These are phyloP conservation scores for Hirtodrosophila trivittata DNA, from an alignment of 2,888 invertebrate genomes.

Conservation along the genomic window DNA sequence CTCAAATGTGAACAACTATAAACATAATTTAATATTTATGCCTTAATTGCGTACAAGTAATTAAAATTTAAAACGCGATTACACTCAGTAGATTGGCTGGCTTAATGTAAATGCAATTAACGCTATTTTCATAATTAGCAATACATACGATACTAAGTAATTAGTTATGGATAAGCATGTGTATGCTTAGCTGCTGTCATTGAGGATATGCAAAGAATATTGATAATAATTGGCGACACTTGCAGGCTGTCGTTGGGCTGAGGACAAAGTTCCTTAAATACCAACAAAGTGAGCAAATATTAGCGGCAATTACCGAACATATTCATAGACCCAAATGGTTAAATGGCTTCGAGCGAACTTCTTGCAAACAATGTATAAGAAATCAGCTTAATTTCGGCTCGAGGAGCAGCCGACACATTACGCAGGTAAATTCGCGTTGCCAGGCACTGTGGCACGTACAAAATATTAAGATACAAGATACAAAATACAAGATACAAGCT, in stretches of 20 bases:
- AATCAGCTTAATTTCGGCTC: slow-evolving; percentile 36
- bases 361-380: slow-evolving; percentile 41
- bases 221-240: slow-evolving; percentile 11
- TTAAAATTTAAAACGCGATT: slow-evolving; percentile 14
- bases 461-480: slow-evolving; percentile 24
- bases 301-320: not conserved
- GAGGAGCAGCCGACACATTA: slow-evolving; percentile 23
- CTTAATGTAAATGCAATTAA: slow-evolving; percentile 15
- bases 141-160: slow-evolving; percentile 8
- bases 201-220: slow-evolving; percentile 7
- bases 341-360: slow-evolving; percentile 13
- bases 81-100: slow-evolving; percentile 1
- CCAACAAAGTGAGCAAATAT: not conserved
- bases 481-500: slow-evolving; percentile 8
- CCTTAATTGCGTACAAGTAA: too few relatives aligned
- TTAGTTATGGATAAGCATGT: slow-evolving; percentile 10
- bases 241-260: not conserved
- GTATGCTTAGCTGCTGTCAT: not conserved
- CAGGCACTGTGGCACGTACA: slow-evolving; percentile 15
- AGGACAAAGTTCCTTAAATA: not conserved
- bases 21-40: too few relatives aligned
- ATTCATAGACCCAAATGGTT: slow-evolving; percentile 11
- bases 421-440: slow-evolving; percentile 13
- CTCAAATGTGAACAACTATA: too few relatives aligned
- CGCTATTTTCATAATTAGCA: slow-evolving; percentile 22